These are phyloP conservation scores for Entomobrya proxima DNA, from an alignment of 2,888 invertebrate species.

Conservation along the genomic window DNA sequence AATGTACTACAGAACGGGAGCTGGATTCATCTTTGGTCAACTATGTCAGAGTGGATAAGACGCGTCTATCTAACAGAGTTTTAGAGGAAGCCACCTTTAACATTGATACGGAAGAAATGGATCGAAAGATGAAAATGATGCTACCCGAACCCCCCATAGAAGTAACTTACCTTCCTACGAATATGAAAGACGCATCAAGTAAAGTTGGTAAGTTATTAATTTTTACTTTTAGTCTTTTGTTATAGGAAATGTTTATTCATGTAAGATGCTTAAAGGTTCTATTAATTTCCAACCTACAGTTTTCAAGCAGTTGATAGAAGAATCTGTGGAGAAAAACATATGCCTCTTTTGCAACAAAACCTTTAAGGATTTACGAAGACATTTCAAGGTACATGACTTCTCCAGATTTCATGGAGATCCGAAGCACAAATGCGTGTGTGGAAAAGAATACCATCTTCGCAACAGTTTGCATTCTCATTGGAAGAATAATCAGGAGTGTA, in stretches of 20 bases:
- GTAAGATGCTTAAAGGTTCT: too few species aligned
- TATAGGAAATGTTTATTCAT: too few species aligned
- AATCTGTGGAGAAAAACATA: not conserved
- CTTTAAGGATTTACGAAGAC: slow-evolving; percentile 16
- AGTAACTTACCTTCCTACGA: too few species aligned
- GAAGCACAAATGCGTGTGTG: slow-evolving; percentile 28
- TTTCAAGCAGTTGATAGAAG: too few species aligned
- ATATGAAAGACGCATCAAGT: too few species aligned
- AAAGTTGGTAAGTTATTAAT: not conserved
- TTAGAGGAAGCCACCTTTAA: not conserved
- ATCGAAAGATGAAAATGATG: not conserved
- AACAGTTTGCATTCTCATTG: slow-evolving; percentile 41
- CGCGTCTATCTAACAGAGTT: not conserved
- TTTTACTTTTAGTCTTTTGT: not conserved
- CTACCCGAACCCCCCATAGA: not conserved
- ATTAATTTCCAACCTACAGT: too few species aligned
- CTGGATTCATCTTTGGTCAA: not conserved
- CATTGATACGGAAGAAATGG: not conserved
- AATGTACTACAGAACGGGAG: not conserved
- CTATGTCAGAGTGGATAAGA: not conserved
- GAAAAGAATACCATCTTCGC: slow-evolving; percentile 18
- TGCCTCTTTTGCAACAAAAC: not conserved
- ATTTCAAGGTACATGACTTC: slow-evolving; percentile 10
- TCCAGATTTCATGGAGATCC: slow-evolving; percentile 5
- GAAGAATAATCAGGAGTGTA: slow-evolving; percentile 16